Base-by-base conservation (phyloP, 2,797 vertebrate species). In the Zalophus californianus region DNA sequence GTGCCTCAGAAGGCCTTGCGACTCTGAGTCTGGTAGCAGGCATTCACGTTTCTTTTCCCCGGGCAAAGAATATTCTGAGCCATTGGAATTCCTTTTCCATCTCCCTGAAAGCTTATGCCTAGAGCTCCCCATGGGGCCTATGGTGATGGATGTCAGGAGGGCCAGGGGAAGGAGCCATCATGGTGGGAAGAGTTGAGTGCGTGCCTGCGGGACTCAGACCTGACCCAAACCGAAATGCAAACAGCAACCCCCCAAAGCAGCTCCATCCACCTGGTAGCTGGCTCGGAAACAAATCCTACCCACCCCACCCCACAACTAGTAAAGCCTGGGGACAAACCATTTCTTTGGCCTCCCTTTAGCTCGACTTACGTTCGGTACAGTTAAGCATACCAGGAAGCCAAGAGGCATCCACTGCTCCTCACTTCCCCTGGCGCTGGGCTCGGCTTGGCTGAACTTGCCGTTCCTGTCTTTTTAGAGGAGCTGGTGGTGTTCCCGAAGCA, bases 391-490 rank as follows among this genome's bases (percentile, higher is more conserved):
- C 92, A 83, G 90, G 91, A 96, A 97, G 84, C 96, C 27, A 68
- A 86, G 90, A 96, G 68, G 64, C 91, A 90, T 93, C 52, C 84
- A 83, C 83, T 56, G 23, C 89, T 91, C 85, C 92, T 94, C 78
- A 56, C 95, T 97, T 92, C 78, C 95, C 77, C 70, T 75, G 83
- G 64, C 44, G 50, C 95, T 12, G 90, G 97, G 95, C 96, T 98
- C 94, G 86, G 97, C 97, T 96, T 98, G 97, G 97, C 98, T 97
- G 98, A 97, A 98, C 98, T 98, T 97, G 92, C 97, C 73, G 13
- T 91, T 97, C 89, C 79, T 85, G 84, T 84, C 96, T 98, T 98
- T 98, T 98, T 95, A 97, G 97, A 94, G 95, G 97, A 98, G 97
- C 93, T 94, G 90, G 66, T 97, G 93, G 82, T 86, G 58, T 98